Evolutionary conservation across 2,888 invertebrate species (phyloP), one percentile per base, ranked within the genome.

Genomic region (Liodrosophila aerea): DNA sequence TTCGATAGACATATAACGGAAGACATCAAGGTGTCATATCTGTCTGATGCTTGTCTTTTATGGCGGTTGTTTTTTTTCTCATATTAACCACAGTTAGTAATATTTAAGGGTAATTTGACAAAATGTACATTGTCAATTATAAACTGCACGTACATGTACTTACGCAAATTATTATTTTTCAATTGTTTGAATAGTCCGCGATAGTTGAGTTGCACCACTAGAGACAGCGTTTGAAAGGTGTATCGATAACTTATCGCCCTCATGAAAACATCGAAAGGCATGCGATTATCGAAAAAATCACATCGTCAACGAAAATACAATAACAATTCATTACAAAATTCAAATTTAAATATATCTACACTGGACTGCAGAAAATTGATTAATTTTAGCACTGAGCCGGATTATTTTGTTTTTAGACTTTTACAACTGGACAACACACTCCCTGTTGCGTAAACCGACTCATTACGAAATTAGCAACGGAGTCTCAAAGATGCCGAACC

Each of bases 401-500:
- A 22, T 33, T 39, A 13, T 29, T 34, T 59, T 22, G 7, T 50
- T 53, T 45, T 45, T 34, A 15, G 12, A 47, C 47, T 52, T 44
- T 30, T 57, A 40, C 34, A 64, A 7, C 22, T 22, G 7, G 36
- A 15, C 9, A 31, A 11, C 2, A 29, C 34, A 11, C n/a, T 33
- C 2, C 8, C 45, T 43, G 18, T 11, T 16, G 27, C 8, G 36
- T 64, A 4, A 27, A 16, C 8, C 13, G 4, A 33, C 34, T 11
- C 11, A 16, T 8, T 15, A 7, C 8, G n/a, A 56, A 34, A 47
- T 43, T 29, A 18, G 4, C 12, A 59, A 31, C 37, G 12, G 4
- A 40, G 5, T 4, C 30, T 31, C 13, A 18, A 66, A 33, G 1
- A 73, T 65, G 74, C 34, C 51, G n/a, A 41, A 22, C 9, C 47